phyloP scores from a whole-genome alignment of 37 sponge, comb jelly and placozoan genomes.

The Oscarella lobularis region DNA sequence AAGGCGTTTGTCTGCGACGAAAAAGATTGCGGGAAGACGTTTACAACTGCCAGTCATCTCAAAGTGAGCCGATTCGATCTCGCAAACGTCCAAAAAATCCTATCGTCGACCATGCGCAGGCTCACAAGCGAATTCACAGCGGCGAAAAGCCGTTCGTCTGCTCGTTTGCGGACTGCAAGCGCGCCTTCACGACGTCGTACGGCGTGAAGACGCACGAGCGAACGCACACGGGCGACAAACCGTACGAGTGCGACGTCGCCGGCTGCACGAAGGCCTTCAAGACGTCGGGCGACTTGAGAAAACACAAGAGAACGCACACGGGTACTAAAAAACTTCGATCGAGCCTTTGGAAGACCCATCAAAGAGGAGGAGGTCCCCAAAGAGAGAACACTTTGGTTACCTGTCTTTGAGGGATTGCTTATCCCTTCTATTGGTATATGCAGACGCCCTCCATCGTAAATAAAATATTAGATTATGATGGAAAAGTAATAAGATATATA shows the following conservation, averaged over 20 bases:
- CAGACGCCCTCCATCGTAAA: too few species aligned
- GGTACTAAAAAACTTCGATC: too few species aligned
- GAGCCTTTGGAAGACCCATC: too few species aligned
- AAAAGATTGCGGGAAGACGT: not conserved
- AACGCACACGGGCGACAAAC: constrained; percentile 15
- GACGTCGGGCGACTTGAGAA: not conserved
- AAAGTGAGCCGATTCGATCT: not conserved
- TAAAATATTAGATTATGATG: too few species aligned
- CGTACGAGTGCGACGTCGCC: not conserved
- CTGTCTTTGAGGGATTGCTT: too few species aligned
- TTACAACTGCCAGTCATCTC: not conserved
- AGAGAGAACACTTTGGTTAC: too few species aligned
- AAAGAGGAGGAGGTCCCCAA: too few species aligned
- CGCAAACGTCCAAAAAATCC: not conserved
- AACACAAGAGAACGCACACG: constrained; percentile 10
- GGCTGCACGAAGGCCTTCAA: not conserved
- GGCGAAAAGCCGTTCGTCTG: constrained; percentile 16
- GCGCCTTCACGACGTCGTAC: not conserved
- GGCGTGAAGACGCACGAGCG: constrained; percentile 5
- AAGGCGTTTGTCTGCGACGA: not conserved
- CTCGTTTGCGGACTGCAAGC: not conserved
- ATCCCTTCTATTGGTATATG: too few species aligned
- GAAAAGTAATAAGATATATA: too few species aligned
- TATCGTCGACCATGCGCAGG: not conserved
- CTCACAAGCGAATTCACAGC: constrained; percentile 10